These are phyloP conservation scores for Chloroceryle amazona DNA, from an alignment of 2,797 vertebrate species.

Conservation along the genomic window DNA sequence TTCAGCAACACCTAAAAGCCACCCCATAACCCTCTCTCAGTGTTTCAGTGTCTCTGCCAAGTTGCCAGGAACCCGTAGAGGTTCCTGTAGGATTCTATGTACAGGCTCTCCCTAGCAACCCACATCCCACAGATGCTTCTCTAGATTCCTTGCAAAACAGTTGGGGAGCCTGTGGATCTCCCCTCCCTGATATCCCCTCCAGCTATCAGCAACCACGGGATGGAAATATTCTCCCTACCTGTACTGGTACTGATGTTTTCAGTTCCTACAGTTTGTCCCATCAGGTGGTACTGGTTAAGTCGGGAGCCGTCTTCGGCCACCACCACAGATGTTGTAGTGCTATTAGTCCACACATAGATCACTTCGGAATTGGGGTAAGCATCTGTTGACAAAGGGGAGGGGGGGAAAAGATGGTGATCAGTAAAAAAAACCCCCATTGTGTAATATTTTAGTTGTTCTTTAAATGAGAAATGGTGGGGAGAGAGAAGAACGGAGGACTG, in stretches of 20 bases:
- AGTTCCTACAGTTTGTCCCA: constrained; percentile 92
- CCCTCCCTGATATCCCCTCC: background rate
- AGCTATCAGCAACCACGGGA: background rate
- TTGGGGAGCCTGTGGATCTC: background rate
- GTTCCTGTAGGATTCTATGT: background rate
- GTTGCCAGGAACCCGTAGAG: background rate
- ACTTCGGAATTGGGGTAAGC: constrained; percentile 97
- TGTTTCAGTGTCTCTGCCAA: background rate
- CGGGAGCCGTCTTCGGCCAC: constrained; percentile 97
- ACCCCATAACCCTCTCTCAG: background rate
- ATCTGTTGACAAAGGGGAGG: constrained; percentile 76
- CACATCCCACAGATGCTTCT: background rate
- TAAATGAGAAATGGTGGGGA: background rate
- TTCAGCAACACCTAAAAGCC: background rate
- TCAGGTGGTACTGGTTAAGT: constrained; percentile 96
- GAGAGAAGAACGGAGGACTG: constrained; percentile 15
- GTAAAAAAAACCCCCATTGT: background rate
- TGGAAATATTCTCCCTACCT: constrained; percentile 79
- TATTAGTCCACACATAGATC: constrained; percentile 94
- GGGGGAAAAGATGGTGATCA: background rate
- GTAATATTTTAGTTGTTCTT: constrained; percentile 15
- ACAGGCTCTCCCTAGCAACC: background rate
- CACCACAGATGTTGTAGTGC: constrained; percentile 91
- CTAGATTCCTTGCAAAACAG: background rate
- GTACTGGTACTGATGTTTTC: constrained; percentile 95